A percentile compares a stretch with the other conserved stretches of the same genome.
These are phyloP conservation scores for Drosophila mimica DNA, from an alignment of 2,888 invertebrate genomes.

Conservation along the genomic window DNA sequence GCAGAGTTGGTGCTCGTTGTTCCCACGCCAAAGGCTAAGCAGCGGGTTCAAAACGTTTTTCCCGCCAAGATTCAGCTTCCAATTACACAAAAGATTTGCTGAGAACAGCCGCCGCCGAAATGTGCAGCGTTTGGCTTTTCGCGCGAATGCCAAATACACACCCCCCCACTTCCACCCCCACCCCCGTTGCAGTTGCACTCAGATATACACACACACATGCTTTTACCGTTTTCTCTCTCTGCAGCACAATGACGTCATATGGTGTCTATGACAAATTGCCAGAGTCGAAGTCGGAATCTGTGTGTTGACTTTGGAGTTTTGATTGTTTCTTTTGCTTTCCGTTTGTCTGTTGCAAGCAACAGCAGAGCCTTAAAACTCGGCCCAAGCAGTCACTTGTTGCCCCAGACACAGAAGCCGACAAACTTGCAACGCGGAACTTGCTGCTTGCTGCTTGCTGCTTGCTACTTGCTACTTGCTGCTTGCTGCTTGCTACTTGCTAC, in stretches of 20 bases:
- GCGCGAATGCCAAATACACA: constrained; percentile 37
- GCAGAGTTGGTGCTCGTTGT: constrained; percentile 45
- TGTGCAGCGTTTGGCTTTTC: constrained; percentile 68
- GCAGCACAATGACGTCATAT: constrained; percentile 49
- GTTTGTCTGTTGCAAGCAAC: neutral
- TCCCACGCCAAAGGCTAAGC: constrained; percentile 72
- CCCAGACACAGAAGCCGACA: constrained; percentile 23
- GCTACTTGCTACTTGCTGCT: neutral
- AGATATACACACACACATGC: neutral
- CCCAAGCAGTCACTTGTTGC: constrained; percentile 46
- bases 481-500: constrained; percentile 6
- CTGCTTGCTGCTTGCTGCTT: constrained; percentile 14
- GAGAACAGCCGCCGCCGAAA: constrained; percentile 71
- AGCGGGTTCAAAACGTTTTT: constrained; percentile 77
- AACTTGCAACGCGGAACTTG: constrained; percentile 12
- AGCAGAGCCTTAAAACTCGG: constrained; percentile 2
- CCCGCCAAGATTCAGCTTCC: constrained; percentile 66
- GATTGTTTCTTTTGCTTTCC: neutral
- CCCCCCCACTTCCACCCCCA: neutral
- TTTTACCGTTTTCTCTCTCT: constrained; percentile 7
- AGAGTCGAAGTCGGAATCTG: constrained; percentile 6
- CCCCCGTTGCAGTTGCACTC: constrained; percentile 27
- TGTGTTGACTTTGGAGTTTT: neutral
- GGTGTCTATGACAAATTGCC: constrained; percentile 55
- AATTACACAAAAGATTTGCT: constrained; percentile 77